Base-by-base conservation (phyloP, 2,113 vertebrate species). In the Scartelaos histophorus region DNA sequence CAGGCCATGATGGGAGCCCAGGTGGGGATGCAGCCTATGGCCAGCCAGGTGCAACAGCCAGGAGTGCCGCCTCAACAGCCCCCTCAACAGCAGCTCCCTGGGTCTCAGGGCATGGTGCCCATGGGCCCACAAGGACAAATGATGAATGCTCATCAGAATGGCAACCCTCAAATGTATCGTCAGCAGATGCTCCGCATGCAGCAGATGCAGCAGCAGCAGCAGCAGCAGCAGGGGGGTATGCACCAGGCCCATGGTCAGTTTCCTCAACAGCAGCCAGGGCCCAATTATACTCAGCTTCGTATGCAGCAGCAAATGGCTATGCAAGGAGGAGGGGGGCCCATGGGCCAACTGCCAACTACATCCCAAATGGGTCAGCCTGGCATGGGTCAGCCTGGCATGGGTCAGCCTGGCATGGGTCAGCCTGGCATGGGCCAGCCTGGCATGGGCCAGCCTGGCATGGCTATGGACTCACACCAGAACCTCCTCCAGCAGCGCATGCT, bases 241-340 rank as follows among this genome's bases (percentile, higher is more conserved):
- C 86, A 95, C 34, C 93, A 92, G 6, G 91, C 92, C 45, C 97
- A 97, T 0, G 78, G 89, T 71, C 97, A 96, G 91, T 97, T 98
- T 88, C 94, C 95, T 71, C 97, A 96, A 89, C 94, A 95, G 90
- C 94, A 69, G 93, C 94, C 80, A 75, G 94, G 1, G 89, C 93
- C 84, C 21, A 95, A 93, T 75, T 98, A 97, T 80, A 94, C 96
- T 1, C 96, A 97, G 47, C 93, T 93, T 67, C 90, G 96, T 80
- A 95, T 98, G 93, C 96, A 96, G 88, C 97, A 97, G 92, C 98
- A 97, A 71, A 87, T 98, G 72, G 94, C 94, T 70, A 95, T 99
- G 87, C 97, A 97, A 91, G 92, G 94, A 49, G 90, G 94, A 68
- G 93, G 94, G 80, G 95, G 95, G 78, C 94, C 95, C 73, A 96